phyloP scores from a whole-genome alignment of 2,888 invertebrate genomes.

The Julus scandinavius region DNA sequence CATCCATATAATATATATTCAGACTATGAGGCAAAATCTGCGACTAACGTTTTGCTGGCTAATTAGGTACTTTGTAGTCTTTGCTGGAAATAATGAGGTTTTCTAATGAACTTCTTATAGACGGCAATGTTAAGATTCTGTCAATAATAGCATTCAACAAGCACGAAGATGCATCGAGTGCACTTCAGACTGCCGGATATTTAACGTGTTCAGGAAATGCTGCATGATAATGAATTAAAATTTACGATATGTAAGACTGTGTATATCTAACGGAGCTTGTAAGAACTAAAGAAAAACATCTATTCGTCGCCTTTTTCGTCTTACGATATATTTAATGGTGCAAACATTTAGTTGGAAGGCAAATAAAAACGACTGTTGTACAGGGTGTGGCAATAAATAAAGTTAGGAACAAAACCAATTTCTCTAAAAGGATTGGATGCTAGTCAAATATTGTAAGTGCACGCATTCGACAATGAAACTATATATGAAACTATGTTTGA shows the following conservation, averaged over 20 bases:
- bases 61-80: conserved; percentile 39
- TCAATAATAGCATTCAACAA: conserved; percentile 35
- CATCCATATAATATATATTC: conserved; percentile 3
- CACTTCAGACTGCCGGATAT: neutral
- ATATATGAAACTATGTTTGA: no score
- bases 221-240: conserved; percentile 17
- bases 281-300: neutral
- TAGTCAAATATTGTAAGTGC: neutral
- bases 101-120: conserved; percentile 26
- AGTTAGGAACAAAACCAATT: neutral
- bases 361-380: neutral
- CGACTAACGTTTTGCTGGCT: neutral
- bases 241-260: neutral
- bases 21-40: neutral
- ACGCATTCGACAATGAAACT: neutral
- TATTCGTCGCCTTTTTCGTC: neutral
- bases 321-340: neutral
- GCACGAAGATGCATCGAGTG: conserved; percentile 3
- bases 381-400: neutral
- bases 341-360: neutral
- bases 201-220: conserved; percentile 22
- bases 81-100: conserved; percentile 26
- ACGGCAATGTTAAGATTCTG: neutral
- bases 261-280: neutral
- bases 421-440: neutral